Conservation (phyloP, 2,113 vertebrate species). For the Willisornis vidua region DNA sequence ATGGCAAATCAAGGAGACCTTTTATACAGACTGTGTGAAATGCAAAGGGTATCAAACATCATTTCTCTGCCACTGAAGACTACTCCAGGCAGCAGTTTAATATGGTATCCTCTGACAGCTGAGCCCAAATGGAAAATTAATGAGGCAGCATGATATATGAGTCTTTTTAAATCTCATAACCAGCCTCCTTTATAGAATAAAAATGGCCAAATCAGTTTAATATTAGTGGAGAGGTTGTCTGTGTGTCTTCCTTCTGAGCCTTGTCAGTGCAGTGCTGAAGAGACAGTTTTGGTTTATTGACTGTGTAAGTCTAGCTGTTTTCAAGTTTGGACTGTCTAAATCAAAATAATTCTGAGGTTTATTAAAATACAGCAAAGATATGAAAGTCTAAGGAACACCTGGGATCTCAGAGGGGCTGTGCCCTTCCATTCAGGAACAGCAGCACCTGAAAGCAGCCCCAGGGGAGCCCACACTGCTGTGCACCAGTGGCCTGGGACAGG, state of each 20-base stretch:
- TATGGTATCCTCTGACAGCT: conserved; percentile 62
- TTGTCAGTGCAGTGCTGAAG: background rate
- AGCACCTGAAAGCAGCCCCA: background rate
- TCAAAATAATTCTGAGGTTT: background rate
- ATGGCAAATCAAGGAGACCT: conserved; percentile 71
- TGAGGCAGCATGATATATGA: conserved; percentile 66
- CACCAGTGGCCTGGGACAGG: accelerated
- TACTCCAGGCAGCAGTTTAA: conserved; percentile 68
- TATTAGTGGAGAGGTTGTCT: conserved; percentile 59
- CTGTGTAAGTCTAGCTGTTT: background rate
- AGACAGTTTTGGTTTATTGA: conserved; percentile 47
- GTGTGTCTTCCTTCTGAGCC: conserved; percentile 32
- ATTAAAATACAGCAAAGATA: background rate
- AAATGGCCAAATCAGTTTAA: conserved; percentile 72
- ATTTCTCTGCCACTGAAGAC: conserved; percentile 57
- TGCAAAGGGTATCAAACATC: conserved; percentile 56
- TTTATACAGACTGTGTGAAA: conserved; percentile 54
- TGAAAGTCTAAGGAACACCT: background rate
- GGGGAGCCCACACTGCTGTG: background rate
- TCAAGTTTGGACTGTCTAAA: background rate
- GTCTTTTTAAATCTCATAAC: conserved; percentile 70
- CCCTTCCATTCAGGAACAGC: background rate
- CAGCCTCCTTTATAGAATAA: conserved; percentile 69
- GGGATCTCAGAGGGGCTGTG: background rate
- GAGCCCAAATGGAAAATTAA: conserved; percentile 71